Evolutionary conservation across 1,140 invertebrate genomes (phyloP).

Genomic region (Gerris buenoi): DNA sequence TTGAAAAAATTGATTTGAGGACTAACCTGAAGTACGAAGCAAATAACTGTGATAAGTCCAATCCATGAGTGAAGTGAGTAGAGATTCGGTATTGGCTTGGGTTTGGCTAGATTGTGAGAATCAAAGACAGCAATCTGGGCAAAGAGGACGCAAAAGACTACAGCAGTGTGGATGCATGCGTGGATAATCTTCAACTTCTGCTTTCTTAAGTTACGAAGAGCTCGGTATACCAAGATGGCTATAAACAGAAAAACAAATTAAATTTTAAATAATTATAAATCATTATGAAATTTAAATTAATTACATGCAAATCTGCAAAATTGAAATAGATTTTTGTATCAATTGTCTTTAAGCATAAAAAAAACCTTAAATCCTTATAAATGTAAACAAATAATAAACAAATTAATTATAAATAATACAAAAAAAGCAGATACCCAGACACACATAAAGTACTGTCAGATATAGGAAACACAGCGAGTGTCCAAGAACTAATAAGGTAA

Average conservation of each 20-base stretch:
- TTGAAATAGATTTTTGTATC: no score
- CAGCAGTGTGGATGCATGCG: slow-evolving; percentile 45
- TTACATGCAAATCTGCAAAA: slow-evolving; percentile 1
- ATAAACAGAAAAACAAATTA: slow-evolving; percentile 26
- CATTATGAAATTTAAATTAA: not conserved
- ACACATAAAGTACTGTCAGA: no score
- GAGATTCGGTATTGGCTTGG: slow-evolving; percentile 53
- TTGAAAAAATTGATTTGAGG: no score
- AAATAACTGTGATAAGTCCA: slow-evolving; percentile 54
- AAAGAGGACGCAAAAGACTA: slow-evolving; percentile 50
- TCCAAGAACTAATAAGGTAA: no score
- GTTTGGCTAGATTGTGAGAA: slow-evolving; percentile 50
- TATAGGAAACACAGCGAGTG: no score
- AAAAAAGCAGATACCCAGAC: no score
- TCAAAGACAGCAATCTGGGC: slow-evolving; percentile 65
- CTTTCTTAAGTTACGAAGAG: slow-evolving; percentile 57
- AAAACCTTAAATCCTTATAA: no score
- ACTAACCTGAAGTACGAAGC: slow-evolving; percentile 63
- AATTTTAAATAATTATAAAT: slow-evolving; percentile 12
- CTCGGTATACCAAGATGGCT: slow-evolving; percentile 73
- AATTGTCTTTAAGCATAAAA: no score
- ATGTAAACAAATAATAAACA: no score
- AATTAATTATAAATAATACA: no score
- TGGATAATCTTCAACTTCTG: slow-evolving; percentile 62
- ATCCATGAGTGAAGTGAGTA: slow-evolving; percentile 78